These are phyloP conservation scores for Drosophila sp. DNA, from an alignment of 1,140 invertebrate species.

Conservation along the genomic window DNA sequence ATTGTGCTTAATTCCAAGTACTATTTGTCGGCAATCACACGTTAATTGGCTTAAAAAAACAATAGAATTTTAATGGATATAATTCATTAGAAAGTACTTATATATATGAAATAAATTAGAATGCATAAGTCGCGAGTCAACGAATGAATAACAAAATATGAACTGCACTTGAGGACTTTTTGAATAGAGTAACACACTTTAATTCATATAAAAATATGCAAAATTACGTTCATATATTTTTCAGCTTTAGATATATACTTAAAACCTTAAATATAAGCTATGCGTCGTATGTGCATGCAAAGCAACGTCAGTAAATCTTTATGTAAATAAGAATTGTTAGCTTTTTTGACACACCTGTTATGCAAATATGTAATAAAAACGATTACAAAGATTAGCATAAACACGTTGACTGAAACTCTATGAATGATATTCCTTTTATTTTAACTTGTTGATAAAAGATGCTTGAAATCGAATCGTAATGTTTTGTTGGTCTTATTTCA, in stretches of 20 bases:
- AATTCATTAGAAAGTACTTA: background rate
- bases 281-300: background rate
- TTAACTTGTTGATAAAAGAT: background rate
- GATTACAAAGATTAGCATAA: background rate
- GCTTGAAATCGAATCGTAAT: background rate
- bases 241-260: no score
- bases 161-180: no score
- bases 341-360: slow-evolving; percentile 35
- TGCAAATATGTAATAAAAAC: slow-evolving; percentile 39
- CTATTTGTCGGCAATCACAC: slow-evolving; percentile 1
- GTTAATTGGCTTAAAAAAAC: slow-evolving; percentile 12
- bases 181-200: no score
- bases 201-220: no score
- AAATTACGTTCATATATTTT: no score
- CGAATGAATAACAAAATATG: background rate
- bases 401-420: background rate
- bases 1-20: slow-evolving; percentile 11
- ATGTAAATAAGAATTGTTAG: slow-evolving; percentile 16
- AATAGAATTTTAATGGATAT: slow-evolving; percentile 8
- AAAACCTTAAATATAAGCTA: background rate
- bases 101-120: background rate
- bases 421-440: no score
- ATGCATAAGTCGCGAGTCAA: background rate
- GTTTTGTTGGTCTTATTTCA: background rate
- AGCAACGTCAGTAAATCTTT: slow-evolving; percentile 8